Evolutionary conservation across 2,113 vertebrate genomes (phyloP), one percentile per base, ranked within the genome.

Genomic region (Neomonachus schauinslandi): DNA sequence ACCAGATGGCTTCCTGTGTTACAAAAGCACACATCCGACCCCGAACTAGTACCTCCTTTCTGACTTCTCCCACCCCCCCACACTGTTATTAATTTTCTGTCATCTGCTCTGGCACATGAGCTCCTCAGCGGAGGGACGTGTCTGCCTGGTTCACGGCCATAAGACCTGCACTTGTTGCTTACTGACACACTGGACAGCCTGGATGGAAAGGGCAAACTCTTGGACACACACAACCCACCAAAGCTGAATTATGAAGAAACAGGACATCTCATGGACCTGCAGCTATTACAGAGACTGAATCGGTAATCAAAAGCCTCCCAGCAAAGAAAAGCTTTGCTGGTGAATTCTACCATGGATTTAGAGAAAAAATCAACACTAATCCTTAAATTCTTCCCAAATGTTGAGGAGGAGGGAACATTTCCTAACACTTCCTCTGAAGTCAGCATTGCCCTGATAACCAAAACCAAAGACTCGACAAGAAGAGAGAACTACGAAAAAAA

Each of bases 161-260:
- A 46, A 61, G 67, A 76, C 36, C 31, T 74, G 22, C 57, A 26
- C 42, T 89, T 22, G 42, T 61, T 77, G 24, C 51, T 28, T 26
- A 46, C 69, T 59, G 59, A 42, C 65, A 87, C 14, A 26, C 2
- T 61, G n/a, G 33, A 42, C 65, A 49, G 82, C 15, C 86, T 86
- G 65, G 69, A 31, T 42, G 39, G 81, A 65, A 55, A 74, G 53
- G 46, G 53, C 46, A 81, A 72, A 55, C 72, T 74, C 31, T 13
- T 84, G 53, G 36, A 87, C 81, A 92, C 21, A 89, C 33, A 92
- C n/a, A 92, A 77, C 69, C 51, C 31, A 24, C 49, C 33, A 13
- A 95, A 69, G 79, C 14, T 80, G 89, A 91, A 36, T 72, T 63
- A 85, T 46, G 5, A 91, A 93, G 61, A 92, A 83, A 84, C 13